phyloP scores from a whole-genome alignment of 37 sponge, comb jelly and placozoan genomes.

The Spongia lamella region DNA sequence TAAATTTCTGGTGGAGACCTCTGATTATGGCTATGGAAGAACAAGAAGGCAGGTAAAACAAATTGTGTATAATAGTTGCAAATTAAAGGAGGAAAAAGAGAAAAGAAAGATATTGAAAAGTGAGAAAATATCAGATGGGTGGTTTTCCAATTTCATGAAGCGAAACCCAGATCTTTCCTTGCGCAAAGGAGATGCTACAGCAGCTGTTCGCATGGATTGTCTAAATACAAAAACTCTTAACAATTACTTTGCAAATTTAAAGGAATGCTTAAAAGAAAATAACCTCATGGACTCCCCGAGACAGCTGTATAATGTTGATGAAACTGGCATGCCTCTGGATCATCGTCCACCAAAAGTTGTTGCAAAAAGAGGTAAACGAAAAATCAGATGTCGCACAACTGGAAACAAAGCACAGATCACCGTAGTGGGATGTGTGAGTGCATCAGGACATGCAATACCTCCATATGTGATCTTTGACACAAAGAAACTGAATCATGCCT shows the following conservation, averaged over 20 bases:
- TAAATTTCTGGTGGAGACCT: not conserved
- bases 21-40: not conserved
- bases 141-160: slow-evolving; percentile 21
- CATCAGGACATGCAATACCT: slow-evolving; percentile 30
- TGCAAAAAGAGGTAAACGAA: not conserved
- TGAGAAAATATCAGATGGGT: slow-evolving; percentile 15
- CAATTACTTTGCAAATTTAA: slow-evolving; percentile 19
- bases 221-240: not conserved
- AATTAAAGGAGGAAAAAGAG: no score
- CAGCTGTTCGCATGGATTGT: not conserved
- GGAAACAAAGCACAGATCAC: slow-evolving; percentile 57
- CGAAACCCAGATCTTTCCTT: slow-evolving; percentile 12
- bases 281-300: slow-evolving; percentile 14
- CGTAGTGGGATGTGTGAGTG: slow-evolving; percentile 51
- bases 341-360: slow-evolving; percentile 24
- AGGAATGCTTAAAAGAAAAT: slow-evolving; percentile 15
- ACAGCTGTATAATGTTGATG: slow-evolving; percentile 30
- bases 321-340: no score
- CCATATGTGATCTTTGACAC: slow-evolving; percentile 49
- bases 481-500: not conserved
- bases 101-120: no score
- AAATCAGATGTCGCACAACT: not conserved
- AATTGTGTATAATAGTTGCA: no score
- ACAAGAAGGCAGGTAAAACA: not conserved
- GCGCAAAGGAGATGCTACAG: no score